phyloP scores from a whole-genome alignment of 2,797 vertebrate species.

The Chiroxiphia lanceolata region DNA sequence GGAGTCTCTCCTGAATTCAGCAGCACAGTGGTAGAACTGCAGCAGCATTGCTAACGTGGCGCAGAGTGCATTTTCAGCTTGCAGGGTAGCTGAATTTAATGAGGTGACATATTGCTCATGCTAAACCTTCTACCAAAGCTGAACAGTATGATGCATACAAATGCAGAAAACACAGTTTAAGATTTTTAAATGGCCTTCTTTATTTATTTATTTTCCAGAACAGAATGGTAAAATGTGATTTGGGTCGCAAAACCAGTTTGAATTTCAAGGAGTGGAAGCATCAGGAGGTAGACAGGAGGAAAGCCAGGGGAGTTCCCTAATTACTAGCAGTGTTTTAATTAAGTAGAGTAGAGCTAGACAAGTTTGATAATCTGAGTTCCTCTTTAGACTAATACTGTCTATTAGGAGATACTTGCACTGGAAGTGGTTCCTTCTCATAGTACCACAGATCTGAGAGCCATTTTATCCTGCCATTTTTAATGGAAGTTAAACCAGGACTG shows the following conservation, averaged over 20 bases:
- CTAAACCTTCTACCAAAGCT: neutral
- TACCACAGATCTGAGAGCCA: neutral
- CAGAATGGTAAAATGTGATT: neutral
- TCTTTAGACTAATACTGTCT: neutral
- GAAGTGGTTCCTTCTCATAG: neutral
- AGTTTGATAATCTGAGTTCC: neutral
- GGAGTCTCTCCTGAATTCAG: neutral
- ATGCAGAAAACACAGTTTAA: neutral
- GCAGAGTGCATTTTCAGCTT: neutral
- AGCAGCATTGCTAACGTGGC: neutral
- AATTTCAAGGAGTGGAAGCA: neutral
- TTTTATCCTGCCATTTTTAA: neutral
- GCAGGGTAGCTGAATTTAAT: neutral
- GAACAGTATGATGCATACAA: neutral
- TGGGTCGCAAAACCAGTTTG: neutral
- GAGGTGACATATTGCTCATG: neutral
- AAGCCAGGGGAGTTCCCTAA: neutral
- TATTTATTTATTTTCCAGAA: neutral
- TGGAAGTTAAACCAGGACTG: neutral
- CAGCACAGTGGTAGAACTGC: neutral
- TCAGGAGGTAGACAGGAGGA: neutral
- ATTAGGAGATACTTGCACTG: neutral
- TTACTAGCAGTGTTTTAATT: neutral
- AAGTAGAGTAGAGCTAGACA: neutral
- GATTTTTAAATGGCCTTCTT: neutral